phyloP scores from a whole-genome alignment of 2,888 invertebrate species.

The Kuschelorhynchus macadamiae region DNA sequence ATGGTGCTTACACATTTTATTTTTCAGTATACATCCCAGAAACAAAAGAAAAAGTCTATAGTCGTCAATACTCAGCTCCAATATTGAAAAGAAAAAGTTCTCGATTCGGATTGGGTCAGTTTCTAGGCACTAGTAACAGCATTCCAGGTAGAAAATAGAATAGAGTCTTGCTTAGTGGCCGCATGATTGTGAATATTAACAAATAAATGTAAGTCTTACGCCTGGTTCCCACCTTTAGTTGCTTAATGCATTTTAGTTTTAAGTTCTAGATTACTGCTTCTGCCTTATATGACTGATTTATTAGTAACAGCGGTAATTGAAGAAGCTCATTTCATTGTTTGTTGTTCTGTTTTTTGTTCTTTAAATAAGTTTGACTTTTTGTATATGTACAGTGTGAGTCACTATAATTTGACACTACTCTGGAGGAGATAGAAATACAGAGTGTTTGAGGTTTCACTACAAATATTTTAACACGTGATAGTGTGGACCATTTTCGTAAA shows the following conservation, averaged over 20 bases:
- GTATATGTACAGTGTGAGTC: no score
- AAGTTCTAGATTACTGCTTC: slow-evolving; percentile 4
- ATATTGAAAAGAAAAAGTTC: slow-evolving; percentile 93
- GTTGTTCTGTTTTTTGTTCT: no score
- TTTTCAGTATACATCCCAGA: slow-evolving; percentile 56
- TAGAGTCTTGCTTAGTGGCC: slow-evolving; percentile 69
- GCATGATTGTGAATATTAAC: slow-evolving; percentile 58
- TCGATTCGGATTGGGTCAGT: slow-evolving; percentile 91
- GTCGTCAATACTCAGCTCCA: slow-evolving; percentile 95
- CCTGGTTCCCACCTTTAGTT: slow-evolving; percentile 12
- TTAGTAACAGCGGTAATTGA: no score
- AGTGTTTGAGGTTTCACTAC: no score
- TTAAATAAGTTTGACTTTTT: no score
- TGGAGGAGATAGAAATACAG: no score
- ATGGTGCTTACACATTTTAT: no score
- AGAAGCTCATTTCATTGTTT: no score
- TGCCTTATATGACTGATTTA: not conserved
- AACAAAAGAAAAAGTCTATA: slow-evolving; percentile 87
- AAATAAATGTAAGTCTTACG: slow-evolving; percentile 43
- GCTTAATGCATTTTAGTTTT: slow-evolving; percentile 7
- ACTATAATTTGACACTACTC: no score
- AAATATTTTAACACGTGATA: no score
- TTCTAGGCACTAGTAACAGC: slow-evolving; percentile 78
- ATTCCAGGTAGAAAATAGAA: slow-evolving; percentile 73
- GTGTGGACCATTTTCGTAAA: no score